Base-by-base conservation (phyloP, 2,113 vertebrate species). In the Tamias sibiricus region DNA sequence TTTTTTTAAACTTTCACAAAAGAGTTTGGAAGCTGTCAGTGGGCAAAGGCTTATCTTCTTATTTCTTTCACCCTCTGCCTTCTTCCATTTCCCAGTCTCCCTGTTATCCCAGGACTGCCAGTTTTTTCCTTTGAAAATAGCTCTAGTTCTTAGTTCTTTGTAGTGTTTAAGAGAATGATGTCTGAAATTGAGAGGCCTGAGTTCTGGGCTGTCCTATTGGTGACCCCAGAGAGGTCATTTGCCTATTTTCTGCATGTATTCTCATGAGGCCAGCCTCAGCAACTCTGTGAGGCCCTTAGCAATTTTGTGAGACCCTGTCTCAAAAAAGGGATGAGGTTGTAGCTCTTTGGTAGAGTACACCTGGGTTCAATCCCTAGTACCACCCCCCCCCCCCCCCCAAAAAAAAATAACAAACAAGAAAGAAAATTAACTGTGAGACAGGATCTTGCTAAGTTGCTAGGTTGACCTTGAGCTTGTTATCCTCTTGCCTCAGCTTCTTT, bases 81-180 rank as follows among this genome's bases (percentile, higher is more conserved):
- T 11, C 14, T 71, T 84, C 37, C 42, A n/a, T 68, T 88, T 62
- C n/a, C n/a, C 44, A 42, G 37, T 87, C 76, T 44, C 44, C 57
- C n/a, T 62, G 64, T 49, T 79, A 35, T 20, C 68, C 8, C 24
- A 88, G 2, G 37, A 75, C 32, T 91, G n/a, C 49, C 44, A 81
- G 0, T 85, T 69, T 81, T 91, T n/a, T 93, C 57, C n/a, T 94
- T 81, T 80, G 88, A 80, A 82, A 82, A 52, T 16, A 74, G 54
- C 68, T 85, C 24, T 8, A 49, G 6, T 66, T 83, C 47, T 85
- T 80, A 88, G 37, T 59, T 94, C 76, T 85, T 22, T 44, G 83
- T 74, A 28, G 35, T 6, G 2, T 94, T 83, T n/a, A 94, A 69
- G 54, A 87, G 54, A 40, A 8, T 74, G 42, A 32, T 44, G n/a